Base-by-base conservation (phyloP, 2,113 vertebrate genomes). In the Casuarius casuarius region DNA sequence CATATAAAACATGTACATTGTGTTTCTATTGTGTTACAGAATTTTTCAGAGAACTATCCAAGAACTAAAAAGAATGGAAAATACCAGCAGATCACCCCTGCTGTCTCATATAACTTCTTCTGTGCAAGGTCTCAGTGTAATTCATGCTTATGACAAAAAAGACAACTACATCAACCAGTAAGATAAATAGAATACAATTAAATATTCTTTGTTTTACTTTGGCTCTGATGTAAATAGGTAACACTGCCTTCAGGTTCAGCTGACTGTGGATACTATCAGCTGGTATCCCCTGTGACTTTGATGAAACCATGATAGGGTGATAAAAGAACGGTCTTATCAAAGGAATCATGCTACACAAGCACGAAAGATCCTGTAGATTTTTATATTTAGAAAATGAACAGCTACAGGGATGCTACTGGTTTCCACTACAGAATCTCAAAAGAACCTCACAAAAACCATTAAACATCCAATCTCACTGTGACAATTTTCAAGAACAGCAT, bases 51-150 rank as follows among this genome's bases (percentile, higher is more conserved):
- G 91, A 93, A 97, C 97, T 48, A 97, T 98, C 70, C 97, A 98
- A 83, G 97, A 98, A 71, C 97, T 99, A 93, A 99, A 98, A 91
- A 97, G 97, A 85, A 95, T 97, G 87, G 98, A 99, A 96, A 98
- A 98, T 28, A 62, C 98, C 67, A 99, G 98, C 81, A 97, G 97
- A 42, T 98, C 98, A 14, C 98, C 97, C 4, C 98, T 98, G 97
- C 97, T 98, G 92, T 98, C 98, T 42, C 97, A 98, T 31, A 97
- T 97, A 70, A 98, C 97, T 26, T 98, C 98, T 8, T 97, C 97
- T 58, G 91, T 98, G 89, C 97, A 98, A 79, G 98, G 98, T n/a
- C 98, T 98, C 80, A 98, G 97, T 89, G 97, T 97, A 95, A 99
- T 98, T 95, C 98, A 98, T 5, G 97, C 98, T 95, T 98, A 98